These are phyloP conservation scores for Platysteira castanea DNA, from an alignment of 2,113 vertebrate species.

Conservation along the genomic window DNA sequence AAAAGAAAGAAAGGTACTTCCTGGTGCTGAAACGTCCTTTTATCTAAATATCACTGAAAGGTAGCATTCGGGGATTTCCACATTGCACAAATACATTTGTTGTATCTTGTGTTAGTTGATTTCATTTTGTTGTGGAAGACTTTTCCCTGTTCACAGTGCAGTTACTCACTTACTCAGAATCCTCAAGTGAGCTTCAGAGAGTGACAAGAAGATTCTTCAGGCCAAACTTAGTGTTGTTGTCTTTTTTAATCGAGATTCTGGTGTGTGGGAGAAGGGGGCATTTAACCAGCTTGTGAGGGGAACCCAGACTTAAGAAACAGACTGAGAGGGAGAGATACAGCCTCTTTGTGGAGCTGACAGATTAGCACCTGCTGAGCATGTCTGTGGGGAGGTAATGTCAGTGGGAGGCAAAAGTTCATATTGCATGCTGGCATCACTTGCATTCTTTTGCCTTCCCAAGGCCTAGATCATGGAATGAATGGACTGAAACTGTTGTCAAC, in stretches of 20 bases:
- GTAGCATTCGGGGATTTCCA: not conserved
- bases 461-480: not conserved
- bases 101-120: not conserved
- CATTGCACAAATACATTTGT: not conserved
- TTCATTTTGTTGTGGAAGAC: not conserved
- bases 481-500: not conserved
- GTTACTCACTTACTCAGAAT: not conserved
- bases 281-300: not conserved
- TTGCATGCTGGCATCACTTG: not conserved
- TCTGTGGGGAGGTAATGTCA: not conserved
- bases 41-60: not conserved
- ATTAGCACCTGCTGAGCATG: accelerated
- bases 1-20: not conserved
- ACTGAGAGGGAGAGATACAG: not conserved
- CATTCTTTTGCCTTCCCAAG: not conserved
- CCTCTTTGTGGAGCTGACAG: not conserved
- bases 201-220: not conserved
- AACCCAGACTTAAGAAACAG: not conserved
- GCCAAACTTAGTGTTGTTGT: not conserved
- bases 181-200: not conserved
- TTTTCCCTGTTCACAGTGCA: not conserved
- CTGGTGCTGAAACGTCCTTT: not conserved
- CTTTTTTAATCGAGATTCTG: not conserved
- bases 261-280: not conserved
- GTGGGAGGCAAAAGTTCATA: not conserved